Evolutionary conservation across 2,888 invertebrate species (phyloP).

Genomic region (Clitarchus hookeri): DNA sequence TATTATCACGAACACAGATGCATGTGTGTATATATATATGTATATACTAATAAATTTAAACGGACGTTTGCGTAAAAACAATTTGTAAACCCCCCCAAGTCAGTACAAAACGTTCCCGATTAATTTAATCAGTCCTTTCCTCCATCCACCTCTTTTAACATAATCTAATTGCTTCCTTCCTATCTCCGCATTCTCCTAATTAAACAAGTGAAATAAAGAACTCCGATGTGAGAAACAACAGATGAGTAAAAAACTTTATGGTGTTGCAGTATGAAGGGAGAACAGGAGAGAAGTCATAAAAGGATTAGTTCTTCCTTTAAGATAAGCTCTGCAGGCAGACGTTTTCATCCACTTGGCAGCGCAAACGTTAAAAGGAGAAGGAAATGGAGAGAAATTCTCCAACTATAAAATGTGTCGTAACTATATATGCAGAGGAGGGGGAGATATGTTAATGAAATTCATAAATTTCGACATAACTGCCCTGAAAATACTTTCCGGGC

Average conservation of each 20-base stretch:
- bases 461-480: not conserved
- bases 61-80: not conserved
- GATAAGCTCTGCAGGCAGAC: not conserved
- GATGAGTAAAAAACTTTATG: not conserved
- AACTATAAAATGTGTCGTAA: not conserved
- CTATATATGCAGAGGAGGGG: not conserved
- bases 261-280: not conserved
- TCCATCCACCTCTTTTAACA: not conserved
- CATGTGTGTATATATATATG: not conserved
- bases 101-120: not conserved
- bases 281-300: constrained; percentile 2
- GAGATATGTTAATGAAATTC: not conserved
- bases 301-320: constrained; percentile 8
- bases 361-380: not conserved
- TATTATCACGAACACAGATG: no score
- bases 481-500: not conserved
- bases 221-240: not conserved
- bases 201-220: constrained; percentile 6
- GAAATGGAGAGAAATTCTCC: not conserved
- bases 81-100: no score
- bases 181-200: not conserved
- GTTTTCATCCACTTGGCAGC: not conserved
- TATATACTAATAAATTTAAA: not conserved
- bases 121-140: not conserved
- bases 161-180: not conserved